These are phyloP conservation scores for Orestias chungarensis DNA, from an alignment of 2,797 vertebrate species.

Conservation along the genomic window DNA sequence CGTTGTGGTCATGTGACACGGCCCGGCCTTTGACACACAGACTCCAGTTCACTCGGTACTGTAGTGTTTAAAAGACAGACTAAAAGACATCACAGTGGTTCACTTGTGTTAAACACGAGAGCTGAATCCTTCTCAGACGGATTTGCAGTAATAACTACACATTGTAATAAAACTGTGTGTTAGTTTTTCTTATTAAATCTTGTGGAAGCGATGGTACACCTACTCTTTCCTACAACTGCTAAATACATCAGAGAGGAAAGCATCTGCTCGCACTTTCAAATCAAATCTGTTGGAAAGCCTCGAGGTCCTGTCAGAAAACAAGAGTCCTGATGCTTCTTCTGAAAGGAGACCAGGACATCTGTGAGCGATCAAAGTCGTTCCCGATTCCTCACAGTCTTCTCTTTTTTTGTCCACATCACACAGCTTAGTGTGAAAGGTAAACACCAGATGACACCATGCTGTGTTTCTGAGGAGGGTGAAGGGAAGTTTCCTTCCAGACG, in stretches of 20 bases:
- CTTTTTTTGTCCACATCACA: constrained; percentile 22
- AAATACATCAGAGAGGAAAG: not conserved
- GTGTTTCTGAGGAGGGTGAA: constrained; percentile 7
- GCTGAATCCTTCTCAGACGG: not conserved
- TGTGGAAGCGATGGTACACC: not conserved
- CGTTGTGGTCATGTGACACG: too few relatives aligned
- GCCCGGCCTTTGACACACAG: too few relatives aligned
- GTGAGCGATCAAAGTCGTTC: constrained; percentile 7
- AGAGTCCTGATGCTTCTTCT: not conserved
- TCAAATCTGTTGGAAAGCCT: not conserved
- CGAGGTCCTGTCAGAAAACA: not conserved
- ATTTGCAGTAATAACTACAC: not conserved
- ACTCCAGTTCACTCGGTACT: too few relatives aligned
- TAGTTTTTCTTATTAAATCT: not conserved
- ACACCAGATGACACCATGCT: constrained; percentile 35
- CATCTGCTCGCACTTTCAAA: not conserved
- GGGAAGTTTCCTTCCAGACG: constrained; percentile 42
- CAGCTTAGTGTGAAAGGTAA: constrained; percentile 28
- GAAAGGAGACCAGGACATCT: not conserved
- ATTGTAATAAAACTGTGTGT: not conserved
- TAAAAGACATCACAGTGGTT: too few relatives aligned
- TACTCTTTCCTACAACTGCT: not conserved
- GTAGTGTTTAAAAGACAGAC: too few relatives aligned
- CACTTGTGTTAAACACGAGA: too few relatives aligned
- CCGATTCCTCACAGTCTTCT: constrained; percentile 13